Evolutionary conservation across 2,888 invertebrate species (phyloP).

Genomic region (Dromius quadrimaculatus): DNA sequence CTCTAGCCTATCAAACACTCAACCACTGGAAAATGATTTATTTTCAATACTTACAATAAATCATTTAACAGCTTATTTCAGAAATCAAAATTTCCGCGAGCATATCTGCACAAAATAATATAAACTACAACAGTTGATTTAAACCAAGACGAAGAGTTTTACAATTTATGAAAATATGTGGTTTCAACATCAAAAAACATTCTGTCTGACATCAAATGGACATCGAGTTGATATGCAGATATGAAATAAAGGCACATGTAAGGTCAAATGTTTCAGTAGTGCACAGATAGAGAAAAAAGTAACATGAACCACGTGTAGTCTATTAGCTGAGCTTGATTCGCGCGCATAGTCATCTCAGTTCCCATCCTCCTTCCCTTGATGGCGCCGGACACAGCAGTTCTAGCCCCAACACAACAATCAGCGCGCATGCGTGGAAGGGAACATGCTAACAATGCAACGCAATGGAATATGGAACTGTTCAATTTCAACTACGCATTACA

Average conservation of each 20-base stretch:
- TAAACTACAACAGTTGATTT: neutral
- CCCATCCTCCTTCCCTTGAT: constrained; percentile 68
- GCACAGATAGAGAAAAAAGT: constrained; percentile 36
- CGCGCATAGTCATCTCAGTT: constrained; percentile 20
- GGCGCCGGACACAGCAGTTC: constrained; percentile 54
- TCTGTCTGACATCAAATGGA: constrained; percentile 25
- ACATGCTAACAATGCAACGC: constrained; percentile 41
- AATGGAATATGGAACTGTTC: constrained; percentile 9
- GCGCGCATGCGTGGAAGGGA: constrained; percentile 21
- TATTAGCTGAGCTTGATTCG: constrained; percentile 20
- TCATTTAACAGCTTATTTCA: constrained; percentile 10
- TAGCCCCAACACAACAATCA: constrained; percentile 30
- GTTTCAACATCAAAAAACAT: constrained; percentile 2
- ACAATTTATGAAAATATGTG: neutral
- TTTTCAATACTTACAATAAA: constrained; percentile 8
- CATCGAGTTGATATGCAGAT: constrained; percentile 33
- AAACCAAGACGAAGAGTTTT: neutral
- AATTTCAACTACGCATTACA: constrained; percentile 53
- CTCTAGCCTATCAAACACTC: constrained; percentile 32
- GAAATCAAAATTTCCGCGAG: neutral
- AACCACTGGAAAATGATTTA: constrained; percentile 19
- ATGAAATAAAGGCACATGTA: constrained; percentile 36
- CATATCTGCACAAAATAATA: constrained; percentile 12
- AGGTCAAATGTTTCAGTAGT: constrained; percentile 25
- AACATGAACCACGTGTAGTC: constrained; percentile 30